Evolutionary conservation across 1,140 invertebrate species (phyloP).

Genomic region (Drosophila bifasciata): DNA sequence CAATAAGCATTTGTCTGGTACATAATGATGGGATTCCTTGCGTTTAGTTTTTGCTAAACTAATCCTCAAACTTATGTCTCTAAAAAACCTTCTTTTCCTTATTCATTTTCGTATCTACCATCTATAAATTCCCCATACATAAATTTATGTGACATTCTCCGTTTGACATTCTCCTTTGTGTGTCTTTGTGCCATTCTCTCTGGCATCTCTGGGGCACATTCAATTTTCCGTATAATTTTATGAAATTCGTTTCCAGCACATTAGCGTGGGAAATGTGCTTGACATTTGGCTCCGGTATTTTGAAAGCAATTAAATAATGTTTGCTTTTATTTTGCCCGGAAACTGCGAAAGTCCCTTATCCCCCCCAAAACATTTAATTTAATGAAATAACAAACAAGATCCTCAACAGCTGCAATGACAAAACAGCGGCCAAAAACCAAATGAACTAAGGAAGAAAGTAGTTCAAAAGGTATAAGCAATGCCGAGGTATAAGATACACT

Average conservation of each 20-base stretch:
- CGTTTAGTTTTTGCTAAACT: no score
- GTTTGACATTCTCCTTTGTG: background rate
- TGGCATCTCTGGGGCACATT: no score
- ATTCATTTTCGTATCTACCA: no score
- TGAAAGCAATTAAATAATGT: constrained; percentile 70
- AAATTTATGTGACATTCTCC: background rate
- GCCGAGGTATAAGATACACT: no score
- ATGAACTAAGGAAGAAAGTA: constrained; percentile 2
- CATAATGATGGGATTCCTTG: constrained; percentile 4
- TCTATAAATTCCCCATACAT: no score
- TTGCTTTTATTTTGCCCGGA: constrained; percentile 64
- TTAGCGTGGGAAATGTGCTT: constrained; percentile 48
- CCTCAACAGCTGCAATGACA: constrained; percentile 52
- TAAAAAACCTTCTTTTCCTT: no score
- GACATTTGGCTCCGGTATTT: constrained; percentile 38
- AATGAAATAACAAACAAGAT: constrained; percentile 79
- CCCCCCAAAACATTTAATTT: constrained; percentile 69
- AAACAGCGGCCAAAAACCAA: constrained; percentile 41
- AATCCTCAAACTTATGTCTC: no score
- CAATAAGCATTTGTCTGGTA: constrained; percentile 26
- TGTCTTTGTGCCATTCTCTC: no score
- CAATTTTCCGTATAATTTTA: constrained; percentile 37
- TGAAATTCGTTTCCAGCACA: constrained; percentile 43
- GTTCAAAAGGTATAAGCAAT: no score
- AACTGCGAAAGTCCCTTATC: constrained; percentile 35